Evolutionary conservation across 2,797 vertebrate species (phyloP).

Genomic region (Danio choprae): DNA sequence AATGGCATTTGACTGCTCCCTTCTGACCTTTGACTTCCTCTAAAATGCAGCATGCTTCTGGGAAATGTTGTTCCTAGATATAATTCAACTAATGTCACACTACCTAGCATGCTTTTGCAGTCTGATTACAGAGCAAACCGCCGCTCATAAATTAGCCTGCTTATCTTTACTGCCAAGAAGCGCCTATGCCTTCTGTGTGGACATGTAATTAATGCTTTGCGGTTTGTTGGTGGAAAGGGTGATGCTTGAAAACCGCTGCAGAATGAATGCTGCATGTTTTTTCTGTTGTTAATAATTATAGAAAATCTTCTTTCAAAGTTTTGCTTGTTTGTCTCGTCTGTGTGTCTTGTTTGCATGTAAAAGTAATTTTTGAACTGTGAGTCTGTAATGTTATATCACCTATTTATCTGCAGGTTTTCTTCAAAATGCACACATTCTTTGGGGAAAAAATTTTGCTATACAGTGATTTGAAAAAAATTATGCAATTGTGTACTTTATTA

Average conservation of each 20-base stretch:
- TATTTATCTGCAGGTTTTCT: conserved; percentile 5
- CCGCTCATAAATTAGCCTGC: neutral
- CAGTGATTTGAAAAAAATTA: neutral
- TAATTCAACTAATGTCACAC: neutral
- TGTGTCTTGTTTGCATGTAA: neutral
- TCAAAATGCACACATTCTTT: neutral
- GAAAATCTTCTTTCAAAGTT: neutral
- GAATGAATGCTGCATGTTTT: conserved; percentile 21
- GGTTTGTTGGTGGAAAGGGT: neutral
- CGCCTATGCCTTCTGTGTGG: neutral
- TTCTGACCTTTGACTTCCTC: conserved; percentile 22
- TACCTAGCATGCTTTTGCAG: conserved; percentile 17
- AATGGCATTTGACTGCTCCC: neutral
- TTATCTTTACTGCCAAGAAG: neutral
- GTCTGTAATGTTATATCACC: conserved; percentile 2
- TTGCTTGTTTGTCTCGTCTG: neutral
- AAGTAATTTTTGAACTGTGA: neutral
- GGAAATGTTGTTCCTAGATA: neutral
- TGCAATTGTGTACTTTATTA: neutral
- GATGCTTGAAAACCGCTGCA: neutral
- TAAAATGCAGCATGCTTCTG: conserved; percentile 13
- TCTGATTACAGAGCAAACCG: neutral
- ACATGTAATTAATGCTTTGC: neutral
- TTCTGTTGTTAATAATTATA: neutral
- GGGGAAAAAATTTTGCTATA: neutral